Evolutionary conservation across 2,888 invertebrate genomes (phyloP).

Genomic region (Bombyx huttoni): DNA sequence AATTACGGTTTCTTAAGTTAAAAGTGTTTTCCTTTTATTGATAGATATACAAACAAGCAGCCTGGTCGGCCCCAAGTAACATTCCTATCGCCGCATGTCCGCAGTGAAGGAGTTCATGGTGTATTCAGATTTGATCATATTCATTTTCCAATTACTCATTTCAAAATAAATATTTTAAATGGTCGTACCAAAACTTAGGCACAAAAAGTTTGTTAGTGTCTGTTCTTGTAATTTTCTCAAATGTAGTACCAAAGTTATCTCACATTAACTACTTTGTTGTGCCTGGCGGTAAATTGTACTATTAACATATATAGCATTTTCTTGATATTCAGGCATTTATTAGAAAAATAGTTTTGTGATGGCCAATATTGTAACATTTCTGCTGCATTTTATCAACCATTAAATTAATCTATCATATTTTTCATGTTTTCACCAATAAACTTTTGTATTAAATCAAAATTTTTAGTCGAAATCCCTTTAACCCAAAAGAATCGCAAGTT

Average conservation of each 20-base stretch:
- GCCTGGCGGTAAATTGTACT: conserved; percentile 43
- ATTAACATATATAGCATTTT: conserved; percentile 36
- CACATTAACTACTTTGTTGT: conserved; percentile 71
- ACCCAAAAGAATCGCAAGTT: conserved; percentile 34
- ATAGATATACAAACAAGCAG: conserved; percentile 36
- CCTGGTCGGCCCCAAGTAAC: conserved; percentile 66
- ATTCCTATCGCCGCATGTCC: conserved; percentile 69
- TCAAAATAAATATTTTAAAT: conserved; percentile 20
- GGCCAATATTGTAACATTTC: conserved; percentile 72
- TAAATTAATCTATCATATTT: conserved; percentile 73
- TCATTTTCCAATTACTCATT: not conserved
- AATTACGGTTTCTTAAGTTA: conserved; percentile 75
- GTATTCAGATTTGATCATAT: conserved; percentile 42
- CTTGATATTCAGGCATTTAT: conserved; percentile 71
- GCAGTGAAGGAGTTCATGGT: conserved; percentile 67
- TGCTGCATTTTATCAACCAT: conserved; percentile 73
- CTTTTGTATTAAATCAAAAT: conserved; percentile 72
- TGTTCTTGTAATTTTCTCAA: conserved; percentile 57
- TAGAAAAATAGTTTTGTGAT: conserved; percentile 68
- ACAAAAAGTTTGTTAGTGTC: conserved; percentile 71
- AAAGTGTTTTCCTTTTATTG: conserved; percentile 71
- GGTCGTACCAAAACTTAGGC: conserved; percentile 65
- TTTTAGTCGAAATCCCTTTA: conserved; percentile 71
- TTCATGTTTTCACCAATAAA: conserved; percentile 74
- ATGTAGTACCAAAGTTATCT: conserved; percentile 56